A percentile compares a stretch with the other conserved stretches of the same genome.
phyloP scores from a whole-genome alignment of 2,113 vertebrate genomes.

The Fregata magnificens region DNA sequence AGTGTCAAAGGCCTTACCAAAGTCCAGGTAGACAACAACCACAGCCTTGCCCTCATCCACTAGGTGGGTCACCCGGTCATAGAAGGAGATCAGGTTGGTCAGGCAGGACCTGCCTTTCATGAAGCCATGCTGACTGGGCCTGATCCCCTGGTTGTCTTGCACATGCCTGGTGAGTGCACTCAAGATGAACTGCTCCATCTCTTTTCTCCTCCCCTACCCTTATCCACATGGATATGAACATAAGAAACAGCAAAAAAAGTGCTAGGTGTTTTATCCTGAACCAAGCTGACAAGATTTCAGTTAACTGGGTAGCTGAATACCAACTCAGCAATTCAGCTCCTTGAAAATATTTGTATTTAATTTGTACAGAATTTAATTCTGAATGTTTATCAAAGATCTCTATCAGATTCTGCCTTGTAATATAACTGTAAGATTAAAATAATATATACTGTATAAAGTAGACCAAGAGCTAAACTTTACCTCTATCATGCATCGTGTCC shows the following conservation, averaged over 20 bases:
- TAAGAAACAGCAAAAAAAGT: background rate
- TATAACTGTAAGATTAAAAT: background rate
- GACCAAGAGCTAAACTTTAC: constrained; percentile 59
- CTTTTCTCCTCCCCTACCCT: background rate
- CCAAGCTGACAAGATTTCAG: background rate
- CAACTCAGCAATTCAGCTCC: background rate
- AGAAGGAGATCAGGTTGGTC: too few relatives aligned
- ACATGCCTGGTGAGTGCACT: too few relatives aligned
- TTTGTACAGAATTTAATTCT: background rate
- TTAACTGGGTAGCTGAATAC: background rate
- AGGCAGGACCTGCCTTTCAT: too few relatives aligned
- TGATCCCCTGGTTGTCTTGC: too few relatives aligned
- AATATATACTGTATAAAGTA: background rate
- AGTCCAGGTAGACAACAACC: too few relatives aligned
- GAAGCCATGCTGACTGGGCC: too few relatives aligned
- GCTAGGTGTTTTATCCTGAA: background rate
- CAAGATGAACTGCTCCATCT: too few relatives aligned
- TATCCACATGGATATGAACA: background rate
- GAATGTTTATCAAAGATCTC: background rate
- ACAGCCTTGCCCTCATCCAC: too few relatives aligned
- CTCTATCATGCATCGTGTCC: constrained; percentile 98
- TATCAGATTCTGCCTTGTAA: background rate
- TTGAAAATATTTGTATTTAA: background rate
- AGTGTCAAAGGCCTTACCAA: too few relatives aligned
- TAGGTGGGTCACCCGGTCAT: too few relatives aligned